Conservation (phyloP, 2,888 invertebrate species). For the Xestia xanthographa region DNA sequence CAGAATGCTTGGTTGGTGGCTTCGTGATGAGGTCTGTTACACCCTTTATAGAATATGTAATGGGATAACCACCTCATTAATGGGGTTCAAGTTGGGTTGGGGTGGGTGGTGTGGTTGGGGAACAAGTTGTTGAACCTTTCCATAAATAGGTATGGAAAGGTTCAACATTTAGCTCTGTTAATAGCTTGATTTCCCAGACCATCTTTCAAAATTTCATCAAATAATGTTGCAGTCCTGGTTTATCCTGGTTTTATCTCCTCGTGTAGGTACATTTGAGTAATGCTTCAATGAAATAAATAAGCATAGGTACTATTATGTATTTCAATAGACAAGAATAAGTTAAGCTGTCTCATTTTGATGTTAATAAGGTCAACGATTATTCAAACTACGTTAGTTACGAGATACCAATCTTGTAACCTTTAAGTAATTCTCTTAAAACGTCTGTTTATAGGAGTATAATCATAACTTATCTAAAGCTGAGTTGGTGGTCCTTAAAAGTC, state of each 20-base stretch:
- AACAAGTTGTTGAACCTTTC: no score
- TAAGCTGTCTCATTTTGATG: conserved; percentile 40
- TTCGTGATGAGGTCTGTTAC: no score
- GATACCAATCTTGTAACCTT: conserved; percentile 46
- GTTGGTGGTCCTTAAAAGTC: not conserved
- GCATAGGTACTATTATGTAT: conserved; percentile 21
- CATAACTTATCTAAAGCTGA: not conserved
- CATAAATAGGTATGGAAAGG: conserved; percentile 10
- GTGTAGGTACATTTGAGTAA: conserved; percentile 27
- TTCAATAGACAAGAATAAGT: conserved; percentile 21
- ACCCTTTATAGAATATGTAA: no score
- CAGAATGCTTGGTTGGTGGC: no score
- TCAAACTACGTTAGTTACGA: conserved; percentile 33
- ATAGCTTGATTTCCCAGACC: not conserved
- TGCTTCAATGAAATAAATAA: conserved; percentile 32
- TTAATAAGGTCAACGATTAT: conserved; percentile 50
- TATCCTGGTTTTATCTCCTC: conserved; percentile 15
- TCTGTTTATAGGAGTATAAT: conserved; percentile 9
- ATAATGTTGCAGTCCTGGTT: not conserved
- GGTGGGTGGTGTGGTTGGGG: no score
- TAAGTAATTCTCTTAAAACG: conserved; percentile 22
- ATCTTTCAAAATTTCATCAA: conserved; percentile 1
- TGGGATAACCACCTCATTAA: no score
- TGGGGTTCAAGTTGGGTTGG: no score
- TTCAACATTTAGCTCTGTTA: not conserved